phyloP scores from a whole-genome alignment of 2,113 vertebrate species.

The Orthonyx spaldingii region DNA sequence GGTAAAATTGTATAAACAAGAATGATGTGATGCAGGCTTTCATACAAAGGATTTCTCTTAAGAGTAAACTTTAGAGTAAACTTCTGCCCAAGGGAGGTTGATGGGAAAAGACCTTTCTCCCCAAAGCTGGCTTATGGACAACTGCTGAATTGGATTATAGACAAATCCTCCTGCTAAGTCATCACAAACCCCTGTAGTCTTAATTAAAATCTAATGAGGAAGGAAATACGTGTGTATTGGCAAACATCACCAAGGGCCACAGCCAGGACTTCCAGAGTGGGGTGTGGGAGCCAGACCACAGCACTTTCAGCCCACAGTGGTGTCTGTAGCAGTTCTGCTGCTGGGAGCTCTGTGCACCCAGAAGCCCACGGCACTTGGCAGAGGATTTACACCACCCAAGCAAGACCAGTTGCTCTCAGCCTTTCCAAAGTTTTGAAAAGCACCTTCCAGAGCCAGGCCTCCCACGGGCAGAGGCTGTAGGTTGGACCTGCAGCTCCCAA shows the following conservation, averaged over 20 bases:
- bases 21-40: neutral
- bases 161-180: neutral
- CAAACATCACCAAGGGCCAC: neutral
- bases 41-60: neutral
- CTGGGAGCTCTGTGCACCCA: neutral
- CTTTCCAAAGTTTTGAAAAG: neutral
- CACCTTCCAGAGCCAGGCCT: neutral
- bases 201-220: neutral
- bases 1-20: neutral
- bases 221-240: accelerated
- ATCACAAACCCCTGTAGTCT: neutral
- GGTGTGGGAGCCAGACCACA: neutral
- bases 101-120: neutral
- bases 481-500: neutral
- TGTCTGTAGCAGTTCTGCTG: neutral
- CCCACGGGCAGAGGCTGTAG: neutral
- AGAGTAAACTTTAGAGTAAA: neutral
- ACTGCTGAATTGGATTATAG: neutral
- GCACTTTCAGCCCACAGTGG: accelerated
- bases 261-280: neutral
- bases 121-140: neutral
- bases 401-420: neutral
- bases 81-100: neutral
- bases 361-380: neutral
- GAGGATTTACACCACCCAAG: neutral